phyloP scores from a whole-genome alignment of 1,140 invertebrate species.

The Drosophila navojoa region DNA sequence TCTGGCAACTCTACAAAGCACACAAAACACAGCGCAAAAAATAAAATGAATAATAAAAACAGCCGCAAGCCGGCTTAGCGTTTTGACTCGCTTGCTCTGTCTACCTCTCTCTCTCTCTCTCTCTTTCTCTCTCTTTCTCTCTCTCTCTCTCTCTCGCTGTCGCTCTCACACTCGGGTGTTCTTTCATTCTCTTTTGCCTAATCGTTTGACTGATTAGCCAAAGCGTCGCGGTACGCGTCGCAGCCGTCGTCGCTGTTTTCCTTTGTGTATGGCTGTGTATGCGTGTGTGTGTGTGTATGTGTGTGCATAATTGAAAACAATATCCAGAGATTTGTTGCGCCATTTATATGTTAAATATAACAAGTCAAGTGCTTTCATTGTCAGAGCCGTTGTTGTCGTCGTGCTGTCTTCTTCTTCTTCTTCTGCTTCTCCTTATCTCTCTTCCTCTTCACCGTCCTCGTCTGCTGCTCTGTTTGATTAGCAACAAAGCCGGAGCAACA shows the following conservation, averaged over 20 bases:
- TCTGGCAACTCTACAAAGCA: slow-evolving; percentile 32
- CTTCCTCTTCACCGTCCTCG: slow-evolving; percentile 14
- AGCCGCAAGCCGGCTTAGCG: slow-evolving; percentile 34
- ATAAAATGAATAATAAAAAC: not conserved
- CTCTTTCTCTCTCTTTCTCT: not conserved
- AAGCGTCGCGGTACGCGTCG: slow-evolving; percentile 15
- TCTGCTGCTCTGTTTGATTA: slow-evolving; percentile 51
- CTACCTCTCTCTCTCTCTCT: not conserved
- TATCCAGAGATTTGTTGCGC: slow-evolving; percentile 79
- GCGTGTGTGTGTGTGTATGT: slow-evolving; percentile 26
- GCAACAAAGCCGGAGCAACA: slow-evolving; percentile 50
- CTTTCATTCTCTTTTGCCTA: slow-evolving; percentile 21
- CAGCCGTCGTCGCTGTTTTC: not conserved
- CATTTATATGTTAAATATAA: slow-evolving; percentile 79
- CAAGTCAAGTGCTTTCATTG: slow-evolving; percentile 73
- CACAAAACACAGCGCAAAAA: too few species aligned
- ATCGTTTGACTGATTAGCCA: slow-evolving; percentile 61
- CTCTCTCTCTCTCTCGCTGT: slow-evolving; percentile 1
- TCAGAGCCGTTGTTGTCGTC: slow-evolving; percentile 42
- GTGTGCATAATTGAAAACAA: slow-evolving; percentile 75
- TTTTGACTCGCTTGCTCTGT: not conserved
- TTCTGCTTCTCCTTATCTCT: not conserved
- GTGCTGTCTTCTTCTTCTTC: slow-evolving; percentile 27
- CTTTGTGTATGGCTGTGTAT: slow-evolving; percentile 1
- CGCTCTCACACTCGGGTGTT: not conserved